Evolutionary conservation across 37 sponge, comb jelly and placozoan genomes (phyloP).

Genomic region (Theonella swinhoei): DNA sequence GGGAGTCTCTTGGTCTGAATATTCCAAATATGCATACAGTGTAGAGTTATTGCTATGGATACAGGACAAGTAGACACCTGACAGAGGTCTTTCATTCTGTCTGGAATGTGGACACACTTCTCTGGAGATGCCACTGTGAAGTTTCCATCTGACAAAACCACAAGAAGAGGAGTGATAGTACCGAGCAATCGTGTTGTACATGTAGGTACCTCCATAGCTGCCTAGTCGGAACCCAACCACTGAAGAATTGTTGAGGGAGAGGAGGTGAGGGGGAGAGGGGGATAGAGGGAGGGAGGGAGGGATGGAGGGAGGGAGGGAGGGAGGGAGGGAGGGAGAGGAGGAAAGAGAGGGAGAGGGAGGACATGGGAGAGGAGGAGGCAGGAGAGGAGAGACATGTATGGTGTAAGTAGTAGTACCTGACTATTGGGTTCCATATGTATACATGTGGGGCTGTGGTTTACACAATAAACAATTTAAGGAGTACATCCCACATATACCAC

Average conservation of each 20-base stretch:
- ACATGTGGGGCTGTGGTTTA: no score
- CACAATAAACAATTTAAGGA: no score
- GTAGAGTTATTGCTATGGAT: no score
- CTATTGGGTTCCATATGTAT: no score
- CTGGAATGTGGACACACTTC: constrained; percentile 75
- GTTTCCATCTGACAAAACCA: constrained; percentile 61
- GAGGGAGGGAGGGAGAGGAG: not conserved
- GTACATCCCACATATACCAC: no score
- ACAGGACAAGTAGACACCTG: no score
- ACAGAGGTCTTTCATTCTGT: constrained; percentile 59
- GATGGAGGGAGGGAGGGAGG: not conserved
- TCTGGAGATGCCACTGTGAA: constrained; percentile 79
- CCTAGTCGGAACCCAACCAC: constrained; percentile 88
- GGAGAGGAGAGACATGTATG: not conserved
- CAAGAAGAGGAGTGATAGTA: not conserved
- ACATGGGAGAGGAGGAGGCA: not conserved
- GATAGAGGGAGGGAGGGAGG: not conserved
- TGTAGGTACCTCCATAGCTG: constrained; percentile 56
- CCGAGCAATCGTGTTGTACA: not conserved
- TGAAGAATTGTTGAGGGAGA: not conserved
- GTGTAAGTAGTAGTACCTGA: no score
- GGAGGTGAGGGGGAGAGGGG: not conserved
- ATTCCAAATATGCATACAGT: no score
- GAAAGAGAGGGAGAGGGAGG: not conserved
- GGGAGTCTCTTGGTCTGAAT: no score